Percentiles rank a stretch among this genome's conserved stretches.
phyloP scores from a whole-genome alignment of 2,113 vertebrate genomes.

The Limnothrissa miodon region DNA sequence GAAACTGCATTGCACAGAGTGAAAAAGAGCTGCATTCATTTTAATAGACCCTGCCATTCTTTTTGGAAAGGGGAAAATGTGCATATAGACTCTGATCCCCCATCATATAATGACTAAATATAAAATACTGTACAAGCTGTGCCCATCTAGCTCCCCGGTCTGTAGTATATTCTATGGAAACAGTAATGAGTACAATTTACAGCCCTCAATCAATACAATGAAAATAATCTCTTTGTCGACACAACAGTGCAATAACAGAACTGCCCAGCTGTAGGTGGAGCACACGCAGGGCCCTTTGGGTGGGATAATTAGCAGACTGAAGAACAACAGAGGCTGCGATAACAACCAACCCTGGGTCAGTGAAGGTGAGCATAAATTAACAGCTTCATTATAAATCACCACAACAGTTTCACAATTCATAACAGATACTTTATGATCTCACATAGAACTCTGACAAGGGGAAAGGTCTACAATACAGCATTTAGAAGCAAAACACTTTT shows the following conservation, averaged over 20 bases:
- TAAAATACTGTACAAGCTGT: neutral
- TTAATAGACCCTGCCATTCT: constrained; percentile 19
- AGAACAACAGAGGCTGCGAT: neutral
- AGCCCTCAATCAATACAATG: neutral
- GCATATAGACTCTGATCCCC: neutral
- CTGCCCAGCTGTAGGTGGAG: neutral
- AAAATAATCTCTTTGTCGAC: neutral
- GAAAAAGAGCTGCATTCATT: constrained; percentile 30
- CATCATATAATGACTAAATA: neutral
- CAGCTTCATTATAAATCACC: neutral
- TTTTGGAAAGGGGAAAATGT: neutral
- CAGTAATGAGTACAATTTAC: neutral
- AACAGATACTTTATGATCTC: neutral
- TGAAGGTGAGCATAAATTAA: neutral
- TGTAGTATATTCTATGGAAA: neutral
- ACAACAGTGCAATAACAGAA: neutral
- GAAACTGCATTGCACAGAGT: constrained; percentile 30
- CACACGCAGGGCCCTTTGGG: neutral
- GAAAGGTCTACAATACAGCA: neutral
- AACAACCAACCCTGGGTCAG: neutral
- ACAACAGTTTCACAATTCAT: neutral
- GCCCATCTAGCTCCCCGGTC: neutral
- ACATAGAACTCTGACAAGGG: neutral
- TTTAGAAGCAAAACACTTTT: neutral
- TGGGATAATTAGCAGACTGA: neutral